Evolutionary conservation across 2,113 vertebrate species (phyloP).

Genomic region (Perccottus glenii): DNA sequence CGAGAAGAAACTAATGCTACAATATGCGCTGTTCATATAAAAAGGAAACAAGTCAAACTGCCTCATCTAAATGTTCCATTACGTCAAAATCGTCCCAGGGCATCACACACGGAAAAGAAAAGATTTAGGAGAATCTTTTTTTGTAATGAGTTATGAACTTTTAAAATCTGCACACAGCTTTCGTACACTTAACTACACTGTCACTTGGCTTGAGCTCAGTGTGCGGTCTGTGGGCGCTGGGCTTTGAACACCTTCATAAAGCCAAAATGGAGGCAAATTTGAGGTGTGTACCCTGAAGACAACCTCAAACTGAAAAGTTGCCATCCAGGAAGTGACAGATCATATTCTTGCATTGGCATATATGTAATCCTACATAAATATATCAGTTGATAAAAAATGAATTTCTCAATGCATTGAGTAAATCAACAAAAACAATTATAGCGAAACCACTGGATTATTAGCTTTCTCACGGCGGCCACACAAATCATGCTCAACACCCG

Average conservation of each 20-base stretch:
- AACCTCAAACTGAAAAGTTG: slow-evolving; percentile 24
- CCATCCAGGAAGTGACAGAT: slow-evolving; percentile 65
- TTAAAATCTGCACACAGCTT: neutral
- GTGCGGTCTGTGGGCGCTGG: slow-evolving; percentile 5
- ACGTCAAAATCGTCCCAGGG: neutral
- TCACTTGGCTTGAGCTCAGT: slow-evolving; percentile 2
- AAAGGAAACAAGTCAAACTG: neutral
- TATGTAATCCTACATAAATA: neutral
- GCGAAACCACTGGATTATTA: neutral
- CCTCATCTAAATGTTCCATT: no score
- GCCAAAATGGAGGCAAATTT: slow-evolving; percentile 32
- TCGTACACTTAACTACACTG: neutral
- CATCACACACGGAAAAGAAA: slow-evolving; percentile 27
- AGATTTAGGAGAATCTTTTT: neutral
- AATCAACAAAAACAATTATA: neutral
- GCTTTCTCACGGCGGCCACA: slow-evolving; percentile 20
- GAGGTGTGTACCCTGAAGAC: slow-evolving; percentile 17
- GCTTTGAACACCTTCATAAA: neutral
- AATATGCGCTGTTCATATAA: neutral
- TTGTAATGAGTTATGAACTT: neutral
- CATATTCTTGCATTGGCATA: slow-evolving; percentile 7
- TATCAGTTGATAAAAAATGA: neutral
- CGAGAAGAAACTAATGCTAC: no score
- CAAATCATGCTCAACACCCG: slow-evolving; percentile 45
- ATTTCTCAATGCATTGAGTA: neutral